Evolutionary conservation across 2,113 vertebrate genomes (phyloP), one percentile per base, ranked within the genome.

Genomic region (Rhodinocichla rosea): DNA sequence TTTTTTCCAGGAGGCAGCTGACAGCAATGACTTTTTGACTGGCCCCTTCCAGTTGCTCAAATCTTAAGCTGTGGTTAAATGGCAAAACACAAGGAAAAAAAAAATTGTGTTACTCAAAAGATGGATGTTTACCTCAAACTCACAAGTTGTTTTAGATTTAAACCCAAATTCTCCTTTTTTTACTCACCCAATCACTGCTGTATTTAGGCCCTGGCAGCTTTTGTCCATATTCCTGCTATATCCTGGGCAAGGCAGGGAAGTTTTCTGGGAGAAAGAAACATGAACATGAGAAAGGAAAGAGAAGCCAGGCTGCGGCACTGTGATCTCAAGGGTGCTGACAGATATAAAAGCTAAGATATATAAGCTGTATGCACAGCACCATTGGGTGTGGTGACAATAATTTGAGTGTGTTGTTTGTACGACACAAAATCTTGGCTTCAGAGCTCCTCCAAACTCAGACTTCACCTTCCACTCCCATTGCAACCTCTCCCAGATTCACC

Each of bases 21-120:
- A 86, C 88, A 95, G 88, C 49, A 70, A 24, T 56, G 92, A 86
- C 79, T 86, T 93, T 94, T 83, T 86, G 56, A 78, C 23, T 50
- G n/a, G 59, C 33, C 22, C 9, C 22, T 86, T 92, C 44, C 40
- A 74, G 42, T 74, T 7, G 7, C 55, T 89, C 64, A 55, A 28
- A 86, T n/a, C 42, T 86, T 70, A 85, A 85, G 32, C 50, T 64
- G 30, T 30, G 50, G 28, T 57, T 63, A 92, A 86, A 90, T 47
- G 47, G 13, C 2, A 24, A 53, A 80, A 33, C 20, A 53, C 18
- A 44, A 5, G 3, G 4, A 13, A 57, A 5, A 35, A 59, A 53
- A 76, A 49, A 50, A 67, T 3, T 35, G 6, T 15, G 15, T 64
- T 94, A 57, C 28, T 9, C 47, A 56, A 52, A 87, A 92, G 52